These are phyloP conservation scores for Cydia amplana DNA, from an alignment of 1,140 invertebrate genomes.

Conservation along the genomic window DNA sequence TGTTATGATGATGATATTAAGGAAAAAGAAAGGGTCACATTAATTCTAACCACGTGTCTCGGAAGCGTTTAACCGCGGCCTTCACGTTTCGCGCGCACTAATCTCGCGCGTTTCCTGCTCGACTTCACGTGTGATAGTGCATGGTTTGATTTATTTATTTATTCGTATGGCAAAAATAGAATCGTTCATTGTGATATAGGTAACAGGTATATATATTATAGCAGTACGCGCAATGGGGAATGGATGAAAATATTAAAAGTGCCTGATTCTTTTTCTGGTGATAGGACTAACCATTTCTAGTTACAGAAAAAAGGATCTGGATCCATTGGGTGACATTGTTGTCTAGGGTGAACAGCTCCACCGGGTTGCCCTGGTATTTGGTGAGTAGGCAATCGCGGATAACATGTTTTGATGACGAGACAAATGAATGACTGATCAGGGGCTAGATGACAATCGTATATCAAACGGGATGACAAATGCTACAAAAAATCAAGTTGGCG, in stretches of 20 bases:
- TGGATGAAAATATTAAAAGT: no score
- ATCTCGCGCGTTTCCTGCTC: slow-evolving; percentile 56
- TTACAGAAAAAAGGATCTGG: no score
- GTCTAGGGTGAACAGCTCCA: no score
- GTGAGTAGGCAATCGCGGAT: no score
- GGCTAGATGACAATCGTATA: neutral
- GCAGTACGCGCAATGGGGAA: no score
- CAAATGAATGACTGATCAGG: neutral
- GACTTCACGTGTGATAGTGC: slow-evolving; percentile 32
- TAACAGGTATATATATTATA: no score
- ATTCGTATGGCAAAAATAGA: no score
- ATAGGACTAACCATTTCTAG: no score
- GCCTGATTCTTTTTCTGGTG: no score
- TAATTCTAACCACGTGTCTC: slow-evolving; percentile 44
- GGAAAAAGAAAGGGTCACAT: neutral
- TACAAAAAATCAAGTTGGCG: neutral
- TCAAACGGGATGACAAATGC: neutral
- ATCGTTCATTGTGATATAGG: no score
- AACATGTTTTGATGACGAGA: slow-evolving; percentile 1
- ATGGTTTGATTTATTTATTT: slow-evolving; percentile 14
- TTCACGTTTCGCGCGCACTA: slow-evolving; percentile 61
- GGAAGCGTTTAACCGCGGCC: slow-evolving; percentile 61
- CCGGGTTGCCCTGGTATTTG: no score
- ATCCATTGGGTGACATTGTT: no score
- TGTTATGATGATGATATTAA: neutral